Evolutionary conservation across 2,888 invertebrate genomes (phyloP).

Genomic region (Gari tellinella): DNA sequence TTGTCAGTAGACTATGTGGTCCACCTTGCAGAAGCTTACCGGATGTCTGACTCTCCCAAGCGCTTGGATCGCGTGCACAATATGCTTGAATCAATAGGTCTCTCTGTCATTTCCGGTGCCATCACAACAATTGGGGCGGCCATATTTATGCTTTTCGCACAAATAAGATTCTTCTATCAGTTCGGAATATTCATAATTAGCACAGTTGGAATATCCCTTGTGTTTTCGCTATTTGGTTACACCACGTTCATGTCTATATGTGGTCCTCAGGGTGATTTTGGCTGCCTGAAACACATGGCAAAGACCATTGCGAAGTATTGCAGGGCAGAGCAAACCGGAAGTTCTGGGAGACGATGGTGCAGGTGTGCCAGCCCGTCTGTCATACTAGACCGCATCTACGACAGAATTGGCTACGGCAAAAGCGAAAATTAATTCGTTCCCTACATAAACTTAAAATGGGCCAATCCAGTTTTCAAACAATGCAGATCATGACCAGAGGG

Average conservation of each 20-base stretch:
- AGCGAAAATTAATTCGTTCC: no score
- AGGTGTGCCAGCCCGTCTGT: slow-evolving; percentile 20
- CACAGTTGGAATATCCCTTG: slow-evolving; percentile 71
- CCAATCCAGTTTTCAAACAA: no score
- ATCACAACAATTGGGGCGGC: slow-evolving; percentile 76
- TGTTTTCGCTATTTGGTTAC: slow-evolving; percentile 73
- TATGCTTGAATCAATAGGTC: slow-evolving; percentile 71
- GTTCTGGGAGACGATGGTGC: not conserved
- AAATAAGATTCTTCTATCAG: slow-evolving; percentile 74
- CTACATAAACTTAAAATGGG: no score
- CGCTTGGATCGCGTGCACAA: slow-evolving; percentile 66
- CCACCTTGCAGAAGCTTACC: slow-evolving; percentile 77
- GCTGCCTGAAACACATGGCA: slow-evolving; percentile 44
- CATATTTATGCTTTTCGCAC: slow-evolving; percentile 73
- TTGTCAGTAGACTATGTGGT: slow-evolving; percentile 78
- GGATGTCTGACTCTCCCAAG: slow-evolving; percentile 55
- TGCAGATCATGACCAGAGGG: no score
- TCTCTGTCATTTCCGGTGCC: slow-evolving; percentile 77
- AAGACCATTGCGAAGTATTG: not conserved
- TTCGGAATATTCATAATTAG: slow-evolving; percentile 77
- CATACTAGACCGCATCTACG: slow-evolving; percentile 29
- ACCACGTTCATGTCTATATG: slow-evolving; percentile 66
- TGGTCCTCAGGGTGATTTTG: slow-evolving; percentile 73
- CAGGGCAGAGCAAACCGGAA: not conserved
- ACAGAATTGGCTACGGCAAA: slow-evolving; percentile 36